Conservation (phyloP, 2,797 vertebrate species). For the Chiroxiphia lanceolata region DNA sequence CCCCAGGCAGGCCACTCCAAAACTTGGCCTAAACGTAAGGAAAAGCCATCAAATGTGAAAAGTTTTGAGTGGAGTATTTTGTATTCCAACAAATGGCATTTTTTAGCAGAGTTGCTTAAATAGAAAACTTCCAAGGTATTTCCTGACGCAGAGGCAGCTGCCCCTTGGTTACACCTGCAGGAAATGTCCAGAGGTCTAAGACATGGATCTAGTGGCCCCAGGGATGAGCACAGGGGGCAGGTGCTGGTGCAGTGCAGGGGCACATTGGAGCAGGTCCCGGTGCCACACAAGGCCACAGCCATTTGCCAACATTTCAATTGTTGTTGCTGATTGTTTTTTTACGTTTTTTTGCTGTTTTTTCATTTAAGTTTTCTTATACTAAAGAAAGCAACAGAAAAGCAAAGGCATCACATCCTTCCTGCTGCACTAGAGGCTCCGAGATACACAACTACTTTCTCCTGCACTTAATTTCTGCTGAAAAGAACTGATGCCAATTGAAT, state of each 20-base stretch:
- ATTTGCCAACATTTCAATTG: neutral
- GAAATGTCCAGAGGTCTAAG: neutral
- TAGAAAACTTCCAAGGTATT: neutral
- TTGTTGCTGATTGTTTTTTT: neutral
- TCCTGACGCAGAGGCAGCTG: neutral
- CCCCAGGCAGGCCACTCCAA: accelerated
- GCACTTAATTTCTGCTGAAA: neutral
- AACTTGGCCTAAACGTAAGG: neutral
- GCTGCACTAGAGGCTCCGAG: neutral
- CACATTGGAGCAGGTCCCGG: accelerated
- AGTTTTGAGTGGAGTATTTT: neutral
- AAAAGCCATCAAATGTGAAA: neutral
- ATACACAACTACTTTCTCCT: neutral
- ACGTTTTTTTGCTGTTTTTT: neutral
- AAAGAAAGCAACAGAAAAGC: neutral
- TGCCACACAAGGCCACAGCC: neutral
- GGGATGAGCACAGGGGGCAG: neutral
- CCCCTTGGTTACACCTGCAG: neutral
- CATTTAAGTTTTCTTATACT: neutral
- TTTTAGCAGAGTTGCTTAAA: neutral
- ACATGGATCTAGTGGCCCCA: accelerated
- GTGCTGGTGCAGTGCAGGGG: neutral
- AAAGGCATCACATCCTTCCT: neutral
- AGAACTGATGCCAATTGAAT: neutral
- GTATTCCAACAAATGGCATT: accelerated